Conservation (phyloP, 1,140 invertebrate species). For the Augochlora pura region DNA sequence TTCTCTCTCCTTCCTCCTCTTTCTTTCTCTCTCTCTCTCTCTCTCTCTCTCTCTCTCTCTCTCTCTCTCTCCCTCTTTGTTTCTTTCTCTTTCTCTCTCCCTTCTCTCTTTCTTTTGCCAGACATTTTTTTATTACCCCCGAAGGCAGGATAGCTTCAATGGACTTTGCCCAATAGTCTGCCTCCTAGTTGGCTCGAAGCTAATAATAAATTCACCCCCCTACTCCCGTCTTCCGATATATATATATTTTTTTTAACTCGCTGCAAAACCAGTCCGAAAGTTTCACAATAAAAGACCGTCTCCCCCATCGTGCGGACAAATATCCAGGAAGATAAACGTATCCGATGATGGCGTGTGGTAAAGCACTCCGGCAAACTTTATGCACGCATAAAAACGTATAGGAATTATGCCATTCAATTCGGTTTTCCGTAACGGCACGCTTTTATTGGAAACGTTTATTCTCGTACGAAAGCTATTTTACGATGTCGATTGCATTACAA, state of each 20-base stretch:
- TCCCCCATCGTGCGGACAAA: not conserved
- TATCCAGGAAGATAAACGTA: not conserved
- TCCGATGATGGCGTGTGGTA: not conserved
- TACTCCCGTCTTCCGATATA: constrained; percentile 38
- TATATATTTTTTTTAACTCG: constrained; percentile 59
- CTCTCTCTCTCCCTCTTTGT: no score
- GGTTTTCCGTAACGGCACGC: not conserved
- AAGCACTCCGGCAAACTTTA: not conserved
- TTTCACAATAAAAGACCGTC: constrained; percentile 16
- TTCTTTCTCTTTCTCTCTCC: no score
- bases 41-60: no score
- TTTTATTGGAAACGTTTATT: not conserved
- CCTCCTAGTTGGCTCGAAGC: constrained; percentile 67
- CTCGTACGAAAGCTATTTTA: not conserved
- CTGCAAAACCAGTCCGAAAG: constrained; percentile 30
- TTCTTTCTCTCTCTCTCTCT: no score
- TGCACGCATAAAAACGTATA: not conserved
- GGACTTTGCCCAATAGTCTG: constrained; percentile 73
- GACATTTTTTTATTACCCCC: constrained; percentile 55
- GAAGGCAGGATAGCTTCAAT: constrained; percentile 73
- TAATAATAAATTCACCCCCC: constrained; percentile 73
- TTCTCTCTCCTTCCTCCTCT: not conserved
- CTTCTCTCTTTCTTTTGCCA: not conserved
- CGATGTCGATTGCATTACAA: not conserved
- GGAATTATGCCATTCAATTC: not conserved